These are phyloP conservation scores for Euwallacea fornicatus DNA, from an alignment of 1,140 invertebrate species.

Conservation along the genomic window DNA sequence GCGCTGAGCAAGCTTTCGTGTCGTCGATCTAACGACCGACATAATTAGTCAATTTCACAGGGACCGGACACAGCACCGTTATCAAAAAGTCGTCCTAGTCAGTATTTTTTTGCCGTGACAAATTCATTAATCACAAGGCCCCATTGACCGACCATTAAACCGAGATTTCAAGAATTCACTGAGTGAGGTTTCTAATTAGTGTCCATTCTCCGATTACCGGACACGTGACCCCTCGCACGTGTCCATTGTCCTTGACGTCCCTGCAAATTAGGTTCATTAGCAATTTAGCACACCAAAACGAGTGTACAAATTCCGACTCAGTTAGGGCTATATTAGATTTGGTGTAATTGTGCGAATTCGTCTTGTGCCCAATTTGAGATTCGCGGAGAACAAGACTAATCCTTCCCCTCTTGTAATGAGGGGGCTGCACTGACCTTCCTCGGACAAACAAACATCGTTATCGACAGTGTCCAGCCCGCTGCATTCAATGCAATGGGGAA, in stretches of 20 bases:
- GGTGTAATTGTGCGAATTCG: conserved; percentile 17
- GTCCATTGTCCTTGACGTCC: conserved; percentile 46
- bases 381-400: neutral
- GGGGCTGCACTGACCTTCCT: neutral
- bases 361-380: conserved; percentile 10
- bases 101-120: conserved; percentile 29
- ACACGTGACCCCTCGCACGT: conserved; percentile 45
- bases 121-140: conserved; percentile 34
- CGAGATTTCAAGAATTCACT: neutral
- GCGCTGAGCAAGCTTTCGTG: conserved; percentile 20
- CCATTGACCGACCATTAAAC: too few relatives aligned
- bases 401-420: neutral
- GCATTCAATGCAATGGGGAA: conserved; percentile 15
- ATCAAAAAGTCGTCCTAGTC: conserved; percentile 27
- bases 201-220: conserved; percentile 47
- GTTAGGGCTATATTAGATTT: conserved; percentile 16
- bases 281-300: conserved; percentile 43
- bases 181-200: conserved; percentile 41
- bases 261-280: conserved; percentile 43
- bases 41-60: conserved; percentile 34
- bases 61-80: conserved; percentile 15
- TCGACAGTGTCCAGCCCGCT: conserved; percentile 20
- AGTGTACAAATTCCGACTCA: conserved; percentile 18
- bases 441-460: conserved; percentile 21
- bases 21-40: conserved; percentile 22